phyloP scores from a whole-genome alignment of 2,888 invertebrate genomes.

The Vandiemenella viatica region DNA sequence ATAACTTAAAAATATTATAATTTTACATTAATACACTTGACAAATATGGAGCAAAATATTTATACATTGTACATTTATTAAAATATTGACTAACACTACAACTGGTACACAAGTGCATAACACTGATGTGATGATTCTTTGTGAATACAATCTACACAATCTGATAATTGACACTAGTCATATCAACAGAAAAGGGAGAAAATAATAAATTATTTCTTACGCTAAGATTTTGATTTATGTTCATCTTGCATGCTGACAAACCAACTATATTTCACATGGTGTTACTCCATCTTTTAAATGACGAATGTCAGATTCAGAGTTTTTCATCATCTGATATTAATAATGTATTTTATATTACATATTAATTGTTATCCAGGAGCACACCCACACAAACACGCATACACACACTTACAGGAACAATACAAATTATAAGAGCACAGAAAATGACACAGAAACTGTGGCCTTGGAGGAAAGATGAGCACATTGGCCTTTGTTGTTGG shows the following conservation, averaged over 20 bases:
- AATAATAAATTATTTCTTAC: constrained; percentile 10
- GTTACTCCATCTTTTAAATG: background rate
- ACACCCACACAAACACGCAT: background rate
- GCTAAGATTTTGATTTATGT: constrained; percentile 12
- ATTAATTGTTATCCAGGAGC: background rate
- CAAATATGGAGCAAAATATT: constrained; percentile 12
- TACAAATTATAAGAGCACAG: constrained; percentile 8
- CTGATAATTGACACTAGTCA: constrained; percentile 15
- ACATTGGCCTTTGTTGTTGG: constrained; percentile 4
- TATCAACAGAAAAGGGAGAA: constrained; percentile 14
- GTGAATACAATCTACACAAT: constrained; percentile 9
- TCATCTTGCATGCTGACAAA: constrained; percentile 3
- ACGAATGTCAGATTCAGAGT: background rate
- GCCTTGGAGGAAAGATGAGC: constrained; percentile 12
- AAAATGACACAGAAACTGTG: constrained; percentile 8
- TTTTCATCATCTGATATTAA: too few relatives aligned
- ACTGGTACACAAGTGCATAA: constrained; percentile 14
- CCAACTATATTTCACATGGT: background rate
- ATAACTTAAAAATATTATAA: too few relatives aligned
- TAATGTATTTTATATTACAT: too few relatives aligned
- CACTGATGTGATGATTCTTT: constrained; percentile 11
- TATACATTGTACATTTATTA: constrained; percentile 12
- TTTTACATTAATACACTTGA: too few relatives aligned
- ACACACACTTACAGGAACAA: constrained; percentile 1
- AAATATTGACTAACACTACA: constrained; percentile 14